Conservation (phyloP, 1,140 invertebrate genomes). For the Listronotus oregonensis region DNA sequence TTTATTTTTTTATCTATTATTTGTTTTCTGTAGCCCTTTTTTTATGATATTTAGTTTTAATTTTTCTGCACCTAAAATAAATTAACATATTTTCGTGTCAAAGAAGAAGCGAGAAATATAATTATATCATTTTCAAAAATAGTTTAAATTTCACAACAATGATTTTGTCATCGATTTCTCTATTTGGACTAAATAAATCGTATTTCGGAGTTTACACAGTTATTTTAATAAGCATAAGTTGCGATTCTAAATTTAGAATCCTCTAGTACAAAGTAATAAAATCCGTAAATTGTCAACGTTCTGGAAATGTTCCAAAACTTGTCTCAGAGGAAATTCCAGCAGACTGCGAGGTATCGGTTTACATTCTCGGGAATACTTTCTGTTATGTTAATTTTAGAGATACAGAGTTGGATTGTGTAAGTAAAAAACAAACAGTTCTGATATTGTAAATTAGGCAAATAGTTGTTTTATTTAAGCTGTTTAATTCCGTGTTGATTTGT, state of each 20-base stretch:
- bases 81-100: too few species aligned
- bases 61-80: too few species aligned
- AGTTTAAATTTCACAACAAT: too few species aligned
- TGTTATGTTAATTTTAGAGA: constrained; percentile 25
- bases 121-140: too few species aligned
- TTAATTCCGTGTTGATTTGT: too few species aligned
- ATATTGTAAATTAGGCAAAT: constrained; percentile 15
- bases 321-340: constrained; percentile 34
- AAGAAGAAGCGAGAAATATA: too few species aligned
- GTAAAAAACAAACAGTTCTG: constrained; percentile 25
- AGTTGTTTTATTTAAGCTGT: neutral
- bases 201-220: too few species aligned
- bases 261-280: constrained; percentile 21
- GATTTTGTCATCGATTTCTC: too few species aligned
- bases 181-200: too few species aligned
- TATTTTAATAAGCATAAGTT: constrained; percentile 6
- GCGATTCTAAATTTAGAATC: constrained; percentile 3
- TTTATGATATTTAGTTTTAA: too few species aligned
- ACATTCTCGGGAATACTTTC: constrained; percentile 15
- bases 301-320: constrained; percentile 20
- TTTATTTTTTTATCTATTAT: too few species aligned
- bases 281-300: constrained; percentile 24
- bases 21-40: too few species aligned
- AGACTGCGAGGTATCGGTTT: constrained; percentile 28
- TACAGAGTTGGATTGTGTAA: constrained; percentile 22